Conservation (phyloP, 2,797 vertebrate genomes). For the Hypotaenidia philippensis region DNA sequence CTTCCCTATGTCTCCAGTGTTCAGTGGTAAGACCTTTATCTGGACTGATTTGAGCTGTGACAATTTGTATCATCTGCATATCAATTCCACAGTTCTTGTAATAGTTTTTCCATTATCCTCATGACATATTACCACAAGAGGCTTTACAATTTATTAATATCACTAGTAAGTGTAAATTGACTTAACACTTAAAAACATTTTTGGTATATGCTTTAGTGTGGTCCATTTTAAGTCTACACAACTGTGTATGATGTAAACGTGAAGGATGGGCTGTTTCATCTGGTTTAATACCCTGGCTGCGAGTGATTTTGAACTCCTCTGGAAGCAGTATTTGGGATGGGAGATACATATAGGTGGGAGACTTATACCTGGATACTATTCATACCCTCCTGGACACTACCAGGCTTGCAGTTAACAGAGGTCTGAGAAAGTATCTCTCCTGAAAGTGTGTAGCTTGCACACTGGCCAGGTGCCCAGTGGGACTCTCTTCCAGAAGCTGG, state of each 20-base stretch:
- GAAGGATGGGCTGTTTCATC: not conserved
- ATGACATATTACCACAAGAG: not conserved
- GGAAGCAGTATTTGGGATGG: not conserved
- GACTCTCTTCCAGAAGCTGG: not conserved
- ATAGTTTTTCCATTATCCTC: not conserved
- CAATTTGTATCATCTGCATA: not conserved
- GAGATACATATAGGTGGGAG: rapidly evolving
- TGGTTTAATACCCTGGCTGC: not conserved
- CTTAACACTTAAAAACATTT: not conserved
- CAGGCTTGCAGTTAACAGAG: not conserved
- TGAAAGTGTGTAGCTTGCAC: not conserved
- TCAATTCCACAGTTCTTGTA: not conserved
- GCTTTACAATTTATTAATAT: not conserved
- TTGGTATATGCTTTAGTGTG: not conserved
- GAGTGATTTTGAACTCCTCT: not conserved
- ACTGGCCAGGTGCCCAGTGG: not conserved
- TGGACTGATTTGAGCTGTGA: not conserved
- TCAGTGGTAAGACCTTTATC: not conserved
- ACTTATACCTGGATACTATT: rapidly evolving
- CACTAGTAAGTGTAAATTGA: not conserved
- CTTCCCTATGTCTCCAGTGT: not conserved
- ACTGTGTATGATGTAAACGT: rapidly evolving
- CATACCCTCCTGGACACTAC: rapidly evolving
- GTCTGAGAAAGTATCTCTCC: not conserved
- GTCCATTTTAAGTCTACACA: not conserved